Evolutionary conservation across 1,140 invertebrate species (phyloP).

Genomic region (Drosophila quadrilineata): DNA sequence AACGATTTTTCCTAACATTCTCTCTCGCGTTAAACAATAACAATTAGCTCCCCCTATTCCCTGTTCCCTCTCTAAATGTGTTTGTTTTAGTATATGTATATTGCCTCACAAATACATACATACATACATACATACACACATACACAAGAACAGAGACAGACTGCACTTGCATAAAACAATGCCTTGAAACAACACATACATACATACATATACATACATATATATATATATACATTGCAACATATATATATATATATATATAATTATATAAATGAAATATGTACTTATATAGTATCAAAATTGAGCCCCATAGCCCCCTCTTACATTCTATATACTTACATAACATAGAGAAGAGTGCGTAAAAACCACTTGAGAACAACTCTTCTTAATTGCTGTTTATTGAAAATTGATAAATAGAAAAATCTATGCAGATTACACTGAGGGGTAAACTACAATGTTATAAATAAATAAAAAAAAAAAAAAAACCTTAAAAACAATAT

Average conservation of each 20-base stretch:
- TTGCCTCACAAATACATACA: neutral
- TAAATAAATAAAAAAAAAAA: constrained; percentile 37
- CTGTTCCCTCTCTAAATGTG: too few relatives aligned
- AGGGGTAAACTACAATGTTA: constrained; percentile 51
- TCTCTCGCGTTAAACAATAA: constrained; percentile 37
- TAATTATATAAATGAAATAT: constrained; percentile 4
- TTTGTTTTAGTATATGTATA: constrained; percentile 34
- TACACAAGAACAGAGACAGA: too few relatives aligned
- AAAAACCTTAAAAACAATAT: constrained; percentile 18
- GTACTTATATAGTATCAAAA: neutral
- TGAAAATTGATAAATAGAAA: constrained; percentile 5
- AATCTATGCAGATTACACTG: constrained; percentile 4
- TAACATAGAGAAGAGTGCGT: neutral
- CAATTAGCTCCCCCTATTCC: constrained; percentile 31
- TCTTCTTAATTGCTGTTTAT: constrained; percentile 34
- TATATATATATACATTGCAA: constrained; percentile 2
- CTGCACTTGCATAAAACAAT: too few relatives aligned
- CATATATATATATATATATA: constrained; percentile 14
- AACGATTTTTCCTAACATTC: constrained; percentile 31
- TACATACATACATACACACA: constrained; percentile 4
- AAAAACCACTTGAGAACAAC: constrained; percentile 15
- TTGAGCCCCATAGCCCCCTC: too few relatives aligned
- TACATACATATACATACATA: neutral
- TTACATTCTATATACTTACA: too few relatives aligned
- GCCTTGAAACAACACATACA: too few relatives aligned